phyloP scores from a whole-genome alignment of 2,113 vertebrate genomes.

The Engraulis encrasicolus region DNA sequence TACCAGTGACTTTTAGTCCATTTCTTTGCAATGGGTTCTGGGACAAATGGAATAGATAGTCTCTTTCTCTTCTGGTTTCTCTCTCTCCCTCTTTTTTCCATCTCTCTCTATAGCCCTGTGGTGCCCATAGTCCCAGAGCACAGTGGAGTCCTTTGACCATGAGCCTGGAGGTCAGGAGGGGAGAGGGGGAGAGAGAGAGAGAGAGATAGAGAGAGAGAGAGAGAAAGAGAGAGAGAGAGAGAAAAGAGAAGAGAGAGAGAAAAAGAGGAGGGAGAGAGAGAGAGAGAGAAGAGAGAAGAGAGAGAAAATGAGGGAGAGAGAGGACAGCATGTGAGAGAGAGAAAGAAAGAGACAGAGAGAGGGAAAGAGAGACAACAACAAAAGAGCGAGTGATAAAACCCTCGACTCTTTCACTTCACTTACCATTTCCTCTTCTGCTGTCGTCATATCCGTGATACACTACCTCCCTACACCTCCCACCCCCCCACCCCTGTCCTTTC shows the following conservation, averaged over 20 bases:
- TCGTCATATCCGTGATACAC: background rate
- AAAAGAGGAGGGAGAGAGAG: slow-evolving; percentile 42
- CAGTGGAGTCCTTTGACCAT: slow-evolving; percentile 15
- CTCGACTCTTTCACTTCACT: slow-evolving; percentile 10
- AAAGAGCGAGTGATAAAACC: background rate
- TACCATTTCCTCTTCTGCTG: background rate
- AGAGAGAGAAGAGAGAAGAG: background rate
- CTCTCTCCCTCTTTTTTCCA: slow-evolving; percentile 15
- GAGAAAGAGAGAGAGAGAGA: slow-evolving; percentile 27
- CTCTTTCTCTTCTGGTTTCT: slow-evolving; percentile 25
- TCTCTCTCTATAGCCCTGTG: background rate
- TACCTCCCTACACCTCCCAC: background rate
- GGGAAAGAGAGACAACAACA: background rate
- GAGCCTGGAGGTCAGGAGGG: background rate
- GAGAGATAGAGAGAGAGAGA: background rate
- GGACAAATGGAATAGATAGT: slow-evolving; percentile 26
- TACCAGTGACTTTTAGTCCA: slow-evolving; percentile 18
- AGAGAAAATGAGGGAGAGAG: background rate
- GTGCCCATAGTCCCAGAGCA: background rate
- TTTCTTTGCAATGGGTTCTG: background rate
- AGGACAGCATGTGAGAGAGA: slow-evolving; percentile 43
- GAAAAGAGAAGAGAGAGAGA: slow-evolving; percentile 40
- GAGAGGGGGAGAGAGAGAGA: background rate
- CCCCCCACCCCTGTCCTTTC: no score
- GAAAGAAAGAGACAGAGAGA: background rate